phyloP scores from a whole-genome alignment of 1,140 invertebrate genomes.

The Megalonaias nervosa region DNA sequence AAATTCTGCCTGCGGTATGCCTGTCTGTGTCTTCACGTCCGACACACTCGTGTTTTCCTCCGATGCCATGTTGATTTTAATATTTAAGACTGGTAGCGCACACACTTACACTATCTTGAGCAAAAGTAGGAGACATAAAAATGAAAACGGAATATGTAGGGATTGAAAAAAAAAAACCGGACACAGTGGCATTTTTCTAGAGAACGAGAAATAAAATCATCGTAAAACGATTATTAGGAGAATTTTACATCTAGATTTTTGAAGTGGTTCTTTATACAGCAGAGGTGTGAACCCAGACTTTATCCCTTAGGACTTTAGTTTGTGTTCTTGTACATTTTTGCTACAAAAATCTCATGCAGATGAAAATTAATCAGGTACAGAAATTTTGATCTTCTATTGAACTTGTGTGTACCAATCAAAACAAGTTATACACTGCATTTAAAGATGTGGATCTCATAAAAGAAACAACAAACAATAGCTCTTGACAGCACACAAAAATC shows the following conservation, averaged over 20 bases:
- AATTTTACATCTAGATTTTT: not conserved
- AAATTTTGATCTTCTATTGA: too few species aligned
- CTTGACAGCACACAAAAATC: too few species aligned
- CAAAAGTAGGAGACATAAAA: not conserved
- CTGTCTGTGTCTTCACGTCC: slow-evolving; percentile 36
- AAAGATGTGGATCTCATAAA: too few species aligned
- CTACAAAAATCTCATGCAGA: too few species aligned
- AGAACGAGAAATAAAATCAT: slow-evolving; percentile 2
- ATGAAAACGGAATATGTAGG: not conserved
- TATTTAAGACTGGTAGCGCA: not conserved
- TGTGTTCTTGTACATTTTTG: too few species aligned
- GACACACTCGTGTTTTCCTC: slow-evolving; percentile 37
- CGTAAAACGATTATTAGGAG: not conserved
- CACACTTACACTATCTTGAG: not conserved
- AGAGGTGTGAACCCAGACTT: too few species aligned
- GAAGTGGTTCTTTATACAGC: too few species aligned
- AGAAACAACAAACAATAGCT: too few species aligned
- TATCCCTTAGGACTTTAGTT: too few species aligned
- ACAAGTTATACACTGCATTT: too few species aligned
- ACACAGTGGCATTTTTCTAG: slow-evolving; percentile 55
- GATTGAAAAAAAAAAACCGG: slow-evolving; percentile 38
- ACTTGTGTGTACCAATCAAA: too few species aligned
- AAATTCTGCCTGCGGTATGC: slow-evolving; percentile 59
- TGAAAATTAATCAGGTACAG: too few species aligned
- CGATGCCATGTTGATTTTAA: slow-evolving; percentile 52